Conservation (phyloP, 2,797 vertebrate genomes). For the Pelobates cultripes region DNA sequence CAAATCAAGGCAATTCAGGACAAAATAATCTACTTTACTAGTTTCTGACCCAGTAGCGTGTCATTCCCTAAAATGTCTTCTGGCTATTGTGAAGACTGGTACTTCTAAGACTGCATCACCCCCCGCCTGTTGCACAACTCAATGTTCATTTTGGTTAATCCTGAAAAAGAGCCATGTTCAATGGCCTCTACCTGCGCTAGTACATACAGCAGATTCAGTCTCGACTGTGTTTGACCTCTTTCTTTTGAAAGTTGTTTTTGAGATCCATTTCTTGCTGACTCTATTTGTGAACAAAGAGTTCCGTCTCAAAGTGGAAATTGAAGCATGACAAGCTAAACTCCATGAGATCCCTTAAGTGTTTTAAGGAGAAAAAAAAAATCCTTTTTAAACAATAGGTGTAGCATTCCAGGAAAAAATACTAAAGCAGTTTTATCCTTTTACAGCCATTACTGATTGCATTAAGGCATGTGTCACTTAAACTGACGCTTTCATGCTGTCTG, state of each 20-base stretch:
- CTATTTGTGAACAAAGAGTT: neutral
- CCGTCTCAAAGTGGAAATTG: neutral
- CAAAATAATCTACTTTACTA: no score
- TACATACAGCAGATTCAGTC: neutral
- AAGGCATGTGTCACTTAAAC: neutral
- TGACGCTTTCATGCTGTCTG: neutral
- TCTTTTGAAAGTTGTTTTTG: conserved; percentile 2
- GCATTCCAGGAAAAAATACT: neutral
- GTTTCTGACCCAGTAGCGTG: no score
- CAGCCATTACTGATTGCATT: neutral
- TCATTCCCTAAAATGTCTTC: no score
- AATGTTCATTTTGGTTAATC: neutral
- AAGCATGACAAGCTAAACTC: conserved; percentile 4
- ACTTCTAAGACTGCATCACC: no score
- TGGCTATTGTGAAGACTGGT: no score
- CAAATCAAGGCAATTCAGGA: no score
- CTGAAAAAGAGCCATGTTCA: neutral
- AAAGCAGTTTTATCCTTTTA: neutral
- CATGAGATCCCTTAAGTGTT: neutral
- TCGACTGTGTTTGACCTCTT: neutral
- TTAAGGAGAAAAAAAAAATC: neutral
- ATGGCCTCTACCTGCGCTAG: neutral
- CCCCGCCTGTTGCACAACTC: neutral
- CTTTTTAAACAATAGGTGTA: neutral
- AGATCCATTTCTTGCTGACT: neutral